A percentile compares a stretch with the other conserved stretches of the same genome.
Evolutionary conservation across 1,140 invertebrate species (phyloP).

Genomic region (Ceratosolen solmsi): DNA sequence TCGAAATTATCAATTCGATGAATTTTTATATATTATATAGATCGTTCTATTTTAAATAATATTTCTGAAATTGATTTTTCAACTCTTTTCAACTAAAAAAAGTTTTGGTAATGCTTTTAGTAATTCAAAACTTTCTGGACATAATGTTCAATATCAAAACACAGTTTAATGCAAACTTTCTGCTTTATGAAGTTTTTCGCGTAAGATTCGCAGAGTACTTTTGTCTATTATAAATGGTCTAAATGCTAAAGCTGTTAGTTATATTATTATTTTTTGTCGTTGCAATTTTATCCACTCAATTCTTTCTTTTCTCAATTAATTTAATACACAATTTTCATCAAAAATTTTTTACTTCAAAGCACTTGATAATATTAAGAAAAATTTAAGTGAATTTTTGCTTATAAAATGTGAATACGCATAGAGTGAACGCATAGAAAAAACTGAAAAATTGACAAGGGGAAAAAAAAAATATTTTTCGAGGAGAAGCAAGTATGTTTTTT

Average conservation of each 20-base stretch:
- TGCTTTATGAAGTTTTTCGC: neutral
- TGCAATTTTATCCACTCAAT: neutral
- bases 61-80: too few relatives aligned
- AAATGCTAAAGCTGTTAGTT: neutral
- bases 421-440: too few relatives aligned
- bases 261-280: too few relatives aligned
- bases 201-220: neutral
- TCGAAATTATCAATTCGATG: too few relatives aligned
- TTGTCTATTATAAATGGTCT: neutral
- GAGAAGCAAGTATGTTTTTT: neutral
- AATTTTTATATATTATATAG: too few relatives aligned
- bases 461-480: neutral
- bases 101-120: neutral
- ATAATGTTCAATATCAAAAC: neutral
- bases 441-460: neutral
- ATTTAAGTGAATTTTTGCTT: too few relatives aligned
- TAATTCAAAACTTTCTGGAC: slow-evolving; percentile 8
- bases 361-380: neutral
- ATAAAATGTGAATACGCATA: too few relatives aligned
- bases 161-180: neutral
- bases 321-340: neutral
- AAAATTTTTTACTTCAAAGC: neutral
- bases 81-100: neutral
- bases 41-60: too few relatives aligned
- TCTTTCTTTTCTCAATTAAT: neutral